Evolutionary conservation across 2,888 invertebrate species (phyloP).

Genomic region (Himalopsyche kuldschensis): DNA sequence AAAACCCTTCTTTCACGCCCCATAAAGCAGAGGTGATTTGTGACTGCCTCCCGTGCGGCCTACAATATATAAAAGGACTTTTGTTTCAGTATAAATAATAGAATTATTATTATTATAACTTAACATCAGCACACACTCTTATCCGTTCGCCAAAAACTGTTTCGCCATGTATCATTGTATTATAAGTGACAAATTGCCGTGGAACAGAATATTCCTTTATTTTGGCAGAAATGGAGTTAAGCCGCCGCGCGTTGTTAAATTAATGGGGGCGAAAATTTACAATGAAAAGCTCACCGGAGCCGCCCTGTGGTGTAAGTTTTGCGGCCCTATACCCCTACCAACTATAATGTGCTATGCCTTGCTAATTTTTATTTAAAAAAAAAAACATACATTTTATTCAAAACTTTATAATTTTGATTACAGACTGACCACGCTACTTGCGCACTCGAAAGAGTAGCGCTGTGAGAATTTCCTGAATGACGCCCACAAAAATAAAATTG

Average conservation of each 20-base stretch:
- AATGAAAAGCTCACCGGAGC: neutral
- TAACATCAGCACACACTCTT: neutral
- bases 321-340: neutral
- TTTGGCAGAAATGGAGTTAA: slow-evolving; percentile 17
- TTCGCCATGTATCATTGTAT: slow-evolving; percentile 38
- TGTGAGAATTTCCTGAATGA: no score
- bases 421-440: no score
- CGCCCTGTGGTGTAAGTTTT: neutral
- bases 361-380: no score
- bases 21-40: neutral
- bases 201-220: slow-evolving; percentile 22
- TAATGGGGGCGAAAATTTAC: slow-evolving; percentile 25
- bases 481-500: no score
- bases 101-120: neutral
- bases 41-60: neutral
- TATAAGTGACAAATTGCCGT: slow-evolving; percentile 37
- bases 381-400: no score
- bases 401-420: no score
- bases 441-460: no score
- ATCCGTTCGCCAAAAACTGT: slow-evolving; percentile 15
- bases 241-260: slow-evolving; percentile 29
- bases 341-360: no score
- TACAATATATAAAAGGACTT: neutral
- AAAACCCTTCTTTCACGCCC: neutral
- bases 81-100: neutral